phyloP scores from a whole-genome alignment of 2,888 invertebrate species.

The Torymus auratus region DNA sequence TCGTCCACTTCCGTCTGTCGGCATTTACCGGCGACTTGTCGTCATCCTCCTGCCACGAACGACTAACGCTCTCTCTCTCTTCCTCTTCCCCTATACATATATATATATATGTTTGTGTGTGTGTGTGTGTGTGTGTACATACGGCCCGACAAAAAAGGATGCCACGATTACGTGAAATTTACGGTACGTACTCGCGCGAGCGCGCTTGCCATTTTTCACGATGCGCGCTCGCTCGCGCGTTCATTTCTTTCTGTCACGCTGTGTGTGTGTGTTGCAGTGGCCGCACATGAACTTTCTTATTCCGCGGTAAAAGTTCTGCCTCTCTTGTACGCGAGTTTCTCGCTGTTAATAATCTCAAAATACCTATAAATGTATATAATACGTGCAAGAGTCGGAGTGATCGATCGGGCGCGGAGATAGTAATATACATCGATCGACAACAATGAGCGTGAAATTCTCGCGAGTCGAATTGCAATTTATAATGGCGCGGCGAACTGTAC shows the following conservation, averaged over 20 bases:
- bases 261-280: too few species aligned
- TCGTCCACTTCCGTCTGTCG: slow-evolving; percentile 55
- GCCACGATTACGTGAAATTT: slow-evolving; percentile 55
- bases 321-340: too few species aligned
- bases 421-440: not conserved
- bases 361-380: too few species aligned
- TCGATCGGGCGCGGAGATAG: not conserved
- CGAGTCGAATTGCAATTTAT: slow-evolving; percentile 40
- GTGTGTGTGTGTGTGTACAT: not conserved
- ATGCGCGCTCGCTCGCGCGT: slow-evolving; percentile 1
- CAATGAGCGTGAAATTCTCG: not conserved
- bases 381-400: too few species aligned
- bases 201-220: slow-evolving; percentile 17
- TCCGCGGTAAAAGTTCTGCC: too few species aligned
- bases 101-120: too few species aligned
- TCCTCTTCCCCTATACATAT: not conserved
- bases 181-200: slow-evolving; percentile 28
- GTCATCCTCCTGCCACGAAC: slow-evolving; percentile 44
- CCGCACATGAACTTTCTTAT: too few species aligned
- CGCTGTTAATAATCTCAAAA: too few species aligned
- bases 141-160: slow-evolving; percentile 3
- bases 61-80: too few species aligned
- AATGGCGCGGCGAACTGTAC: slow-evolving; percentile 23
- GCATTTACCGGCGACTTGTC: slow-evolving; percentile 36
- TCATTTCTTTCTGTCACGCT: not conserved